Percentiles rank a stretch among this genome's conserved stretches.
Conservation (phyloP, 2,797 vertebrate genomes). For the Phaenicophaeus curvirostris region DNA sequence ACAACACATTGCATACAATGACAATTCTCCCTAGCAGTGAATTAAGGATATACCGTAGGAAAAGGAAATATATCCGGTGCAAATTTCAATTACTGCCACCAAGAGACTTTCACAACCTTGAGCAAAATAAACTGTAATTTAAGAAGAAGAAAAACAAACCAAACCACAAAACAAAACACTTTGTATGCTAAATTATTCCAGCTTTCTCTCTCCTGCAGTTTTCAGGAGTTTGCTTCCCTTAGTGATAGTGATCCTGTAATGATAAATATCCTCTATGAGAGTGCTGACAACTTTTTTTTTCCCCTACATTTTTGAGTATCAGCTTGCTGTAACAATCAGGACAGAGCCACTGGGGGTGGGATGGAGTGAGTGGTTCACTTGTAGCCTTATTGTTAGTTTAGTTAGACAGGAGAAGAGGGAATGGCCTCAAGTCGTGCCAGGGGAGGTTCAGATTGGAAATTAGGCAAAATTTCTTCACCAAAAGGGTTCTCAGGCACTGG, state of each 20-base stretch:
- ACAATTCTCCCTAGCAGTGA: background rate
- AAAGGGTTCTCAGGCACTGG: no score
- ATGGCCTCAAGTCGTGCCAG: no score
- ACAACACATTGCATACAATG: rapidly evolving
- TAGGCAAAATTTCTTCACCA: no score
- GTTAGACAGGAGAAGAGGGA: no score
- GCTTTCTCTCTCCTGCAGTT: background rate
- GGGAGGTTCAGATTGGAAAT: no score
- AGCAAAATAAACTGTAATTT: background rate
- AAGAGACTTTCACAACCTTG: background rate
- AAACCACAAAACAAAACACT: background rate
- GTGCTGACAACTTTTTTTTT: rapidly evolving
- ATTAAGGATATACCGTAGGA: rapidly evolving
- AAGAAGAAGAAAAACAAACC: background rate
- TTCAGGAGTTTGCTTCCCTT: background rate
- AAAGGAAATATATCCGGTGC: background rate
- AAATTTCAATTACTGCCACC: background rate
- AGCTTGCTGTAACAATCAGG: background rate
- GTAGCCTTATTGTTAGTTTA: background rate
- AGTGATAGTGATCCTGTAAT: rapidly evolving
- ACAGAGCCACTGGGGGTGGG: rapidly evolving
- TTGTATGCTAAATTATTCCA: rapidly evolving
- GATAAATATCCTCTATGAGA: rapidly evolving
- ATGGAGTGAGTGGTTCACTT: no score
- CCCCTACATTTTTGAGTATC: rapidly evolving